These are phyloP conservation scores for Notocelia uddmanniana DNA, from an alignment of 2,888 invertebrate genomes.

Conservation along the genomic window DNA sequence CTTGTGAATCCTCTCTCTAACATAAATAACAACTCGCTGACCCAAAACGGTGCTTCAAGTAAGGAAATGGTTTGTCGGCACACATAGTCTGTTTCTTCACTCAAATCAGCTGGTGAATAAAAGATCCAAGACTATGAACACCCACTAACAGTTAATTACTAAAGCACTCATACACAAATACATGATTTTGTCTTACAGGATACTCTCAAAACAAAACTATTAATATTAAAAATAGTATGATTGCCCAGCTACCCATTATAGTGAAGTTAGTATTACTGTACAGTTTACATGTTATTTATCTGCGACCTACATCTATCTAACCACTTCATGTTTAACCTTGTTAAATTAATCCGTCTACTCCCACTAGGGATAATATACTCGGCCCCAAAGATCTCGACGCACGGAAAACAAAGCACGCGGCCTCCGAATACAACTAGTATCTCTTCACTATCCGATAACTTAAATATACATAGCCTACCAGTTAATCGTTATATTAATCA, in stretches of 20 bases:
- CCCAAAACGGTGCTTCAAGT: background rate
- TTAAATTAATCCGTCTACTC: conserved; percentile 60
- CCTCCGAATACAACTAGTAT: conserved; percentile 63
- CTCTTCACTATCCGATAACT: conserved; percentile 74
- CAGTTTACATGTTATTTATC: conserved; percentile 73
- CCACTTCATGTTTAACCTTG: conserved; percentile 63
- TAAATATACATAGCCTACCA: conserved; percentile 72
- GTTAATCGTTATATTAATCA: conserved; percentile 80
- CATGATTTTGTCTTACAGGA: conserved; percentile 70
- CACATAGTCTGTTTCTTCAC: background rate
- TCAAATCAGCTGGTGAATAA: background rate
- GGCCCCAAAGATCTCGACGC: conserved; percentile 54
- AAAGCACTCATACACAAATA: conserved; percentile 67
- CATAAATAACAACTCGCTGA: conserved; percentile 64
- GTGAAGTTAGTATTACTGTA: conserved; percentile 84
- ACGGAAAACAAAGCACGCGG: conserved; percentile 59
- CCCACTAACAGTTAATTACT: background rate
- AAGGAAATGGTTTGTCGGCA: background rate
- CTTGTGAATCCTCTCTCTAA: conserved; percentile 59
- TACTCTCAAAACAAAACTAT: conserved; percentile 71
- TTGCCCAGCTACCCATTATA: conserved; percentile 84
- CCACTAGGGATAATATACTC: conserved; percentile 59
- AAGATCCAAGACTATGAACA: background rate
- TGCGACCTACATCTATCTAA: conserved; percentile 76
- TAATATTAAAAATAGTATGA: conserved; percentile 81